Evolutionary conservation across 1,140 invertebrate genomes (phyloP).

Genomic region (Matsumurasca onukii): DNA sequence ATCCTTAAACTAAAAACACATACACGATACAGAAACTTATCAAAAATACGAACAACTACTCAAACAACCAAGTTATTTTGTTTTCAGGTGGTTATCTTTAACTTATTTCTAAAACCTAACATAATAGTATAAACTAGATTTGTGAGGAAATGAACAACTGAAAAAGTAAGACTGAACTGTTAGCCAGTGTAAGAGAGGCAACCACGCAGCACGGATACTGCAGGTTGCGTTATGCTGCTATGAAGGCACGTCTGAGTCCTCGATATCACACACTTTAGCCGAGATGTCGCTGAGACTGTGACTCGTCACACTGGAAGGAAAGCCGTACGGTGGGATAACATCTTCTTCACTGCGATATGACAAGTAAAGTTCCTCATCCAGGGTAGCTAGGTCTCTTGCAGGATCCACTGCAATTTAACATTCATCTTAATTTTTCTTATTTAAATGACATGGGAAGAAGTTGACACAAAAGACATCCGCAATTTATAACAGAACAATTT

Average conservation of each 20-base stretch:
- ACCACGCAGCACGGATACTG: background rate
- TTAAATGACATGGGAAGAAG: too few species aligned
- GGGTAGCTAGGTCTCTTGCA: slow-evolving; percentile 61
- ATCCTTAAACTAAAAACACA: background rate
- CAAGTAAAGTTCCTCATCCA: slow-evolving; percentile 77
- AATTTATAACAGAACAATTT: too few species aligned
- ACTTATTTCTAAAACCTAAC: slow-evolving; percentile 1
- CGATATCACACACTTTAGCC: slow-evolving; percentile 87
- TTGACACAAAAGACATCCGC: too few species aligned
- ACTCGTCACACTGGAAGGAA: slow-evolving; percentile 54
- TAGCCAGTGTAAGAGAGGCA: background rate
- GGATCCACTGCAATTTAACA: slow-evolving; percentile 51
- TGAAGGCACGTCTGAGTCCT: slow-evolving; percentile 70
- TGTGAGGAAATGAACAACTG: background rate
- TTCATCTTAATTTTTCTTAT: background rate
- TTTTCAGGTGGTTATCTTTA: background rate
- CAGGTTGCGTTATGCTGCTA: slow-evolving; percentile 35
- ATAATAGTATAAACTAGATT: background rate
- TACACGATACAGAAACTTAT: slow-evolving; percentile 9
- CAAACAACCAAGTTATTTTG: slow-evolving; percentile 1
- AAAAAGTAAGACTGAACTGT: background rate
- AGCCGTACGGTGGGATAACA: slow-evolving; percentile 66
- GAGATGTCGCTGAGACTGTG: slow-evolving; percentile 84
- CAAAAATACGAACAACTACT: too few species aligned
- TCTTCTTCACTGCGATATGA: slow-evolving; percentile 71